These are phyloP conservation scores for Leucoma salicis DNA, from an alignment of 2,888 invertebrate species.

Conservation along the genomic window DNA sequence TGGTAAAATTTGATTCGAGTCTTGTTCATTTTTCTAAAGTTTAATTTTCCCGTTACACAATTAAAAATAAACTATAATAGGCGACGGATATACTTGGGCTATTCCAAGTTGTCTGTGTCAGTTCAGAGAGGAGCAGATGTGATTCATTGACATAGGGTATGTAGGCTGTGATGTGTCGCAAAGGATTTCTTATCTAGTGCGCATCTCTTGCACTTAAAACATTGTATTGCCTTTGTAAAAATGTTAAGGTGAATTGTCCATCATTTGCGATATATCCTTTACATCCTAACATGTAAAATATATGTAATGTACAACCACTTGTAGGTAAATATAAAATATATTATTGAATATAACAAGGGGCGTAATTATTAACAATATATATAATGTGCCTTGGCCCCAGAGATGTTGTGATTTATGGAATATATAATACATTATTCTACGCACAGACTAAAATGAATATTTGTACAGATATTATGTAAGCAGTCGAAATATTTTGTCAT, in stretches of 20 bases:
- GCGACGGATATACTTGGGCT: neutral
- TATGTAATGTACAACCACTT: constrained; percentile 20
- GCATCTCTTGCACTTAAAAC: neutral
- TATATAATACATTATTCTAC: constrained; percentile 31
- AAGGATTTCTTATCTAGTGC: neutral
- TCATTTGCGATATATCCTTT: neutral
- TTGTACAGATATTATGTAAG: constrained; percentile 37
- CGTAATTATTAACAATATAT: constrained; percentile 62
- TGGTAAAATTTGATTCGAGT: neutral
- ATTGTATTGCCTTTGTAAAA: neutral
- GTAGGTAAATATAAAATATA: constrained; percentile 28
- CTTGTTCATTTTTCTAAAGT: no score
- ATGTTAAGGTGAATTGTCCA: no score
- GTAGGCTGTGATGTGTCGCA: neutral
- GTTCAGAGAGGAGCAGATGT: neutral
- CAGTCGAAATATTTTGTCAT: constrained; percentile 24
- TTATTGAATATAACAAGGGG: constrained; percentile 48
- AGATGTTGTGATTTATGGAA: constrained; percentile 65
- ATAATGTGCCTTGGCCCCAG: constrained; percentile 78
- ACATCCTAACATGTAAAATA: no score
- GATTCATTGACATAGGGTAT: neutral
- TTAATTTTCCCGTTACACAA: no score
- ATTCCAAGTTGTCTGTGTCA: neutral
- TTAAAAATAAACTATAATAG: no score
- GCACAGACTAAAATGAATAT: constrained; percentile 34